Percentiles rank a stretch among this genome's conserved stretches.
Evolutionary conservation across 1,140 invertebrate species (phyloP).

Genomic region (Drosophila carrolli): DNA sequence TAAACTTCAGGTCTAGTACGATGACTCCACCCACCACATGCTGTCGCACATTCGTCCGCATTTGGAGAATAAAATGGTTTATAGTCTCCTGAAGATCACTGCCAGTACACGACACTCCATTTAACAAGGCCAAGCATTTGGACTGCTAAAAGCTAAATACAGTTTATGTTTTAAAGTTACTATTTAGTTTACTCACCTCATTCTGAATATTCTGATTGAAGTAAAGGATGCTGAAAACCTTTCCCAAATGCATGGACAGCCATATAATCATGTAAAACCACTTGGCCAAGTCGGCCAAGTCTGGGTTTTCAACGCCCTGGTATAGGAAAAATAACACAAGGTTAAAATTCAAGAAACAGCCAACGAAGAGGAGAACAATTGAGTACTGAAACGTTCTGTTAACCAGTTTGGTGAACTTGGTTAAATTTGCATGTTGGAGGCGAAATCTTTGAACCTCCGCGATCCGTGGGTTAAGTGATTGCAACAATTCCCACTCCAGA

Average conservation of each 20-base stretch:
- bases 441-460: conserved; percentile 38
- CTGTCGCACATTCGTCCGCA: conserved; percentile 41
- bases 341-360: conserved; percentile 72
- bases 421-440: conserved; percentile 37
- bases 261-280: conserved; percentile 52
- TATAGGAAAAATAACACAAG: conserved; percentile 66
- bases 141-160: conserved; percentile 31
- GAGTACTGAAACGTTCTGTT: conserved; percentile 56
- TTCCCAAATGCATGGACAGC: conserved; percentile 64
- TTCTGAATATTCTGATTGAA: conserved; percentile 52
- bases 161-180: too few relatives aligned
- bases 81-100: conserved; percentile 51
- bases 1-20: conserved; percentile 47
- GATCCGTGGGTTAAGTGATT: not conserved
- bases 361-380: conserved; percentile 60
- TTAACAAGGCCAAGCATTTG: conserved; percentile 40
- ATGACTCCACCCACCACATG: conserved; percentile 56
- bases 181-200: conserved; percentile 16
- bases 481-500: conserved; percentile 18
- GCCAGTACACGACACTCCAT: not conserved
- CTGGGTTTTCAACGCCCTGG: conserved; percentile 51
- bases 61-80: conserved; percentile 50
- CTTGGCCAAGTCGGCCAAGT: conserved; percentile 15
- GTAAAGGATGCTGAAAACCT: conserved; percentile 62
- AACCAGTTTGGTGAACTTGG: conserved; percentile 51